These are phyloP conservation scores for Momotus momota DNA, from an alignment of 2,797 vertebrate genomes.

Conservation along the genomic window DNA sequence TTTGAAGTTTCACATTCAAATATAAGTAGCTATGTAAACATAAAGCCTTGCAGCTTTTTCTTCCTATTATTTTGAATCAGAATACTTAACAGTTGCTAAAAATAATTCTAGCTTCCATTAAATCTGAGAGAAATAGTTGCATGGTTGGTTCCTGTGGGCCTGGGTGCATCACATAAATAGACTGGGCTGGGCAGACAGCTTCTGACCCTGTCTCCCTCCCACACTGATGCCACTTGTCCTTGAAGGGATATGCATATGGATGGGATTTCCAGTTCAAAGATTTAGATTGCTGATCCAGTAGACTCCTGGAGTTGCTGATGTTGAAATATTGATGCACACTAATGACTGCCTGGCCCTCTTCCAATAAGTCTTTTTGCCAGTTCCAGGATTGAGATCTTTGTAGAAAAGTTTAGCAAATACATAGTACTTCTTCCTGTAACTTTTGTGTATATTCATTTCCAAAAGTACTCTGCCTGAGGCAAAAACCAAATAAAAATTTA, in stretches of 20 bases:
- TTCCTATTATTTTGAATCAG: neutral
- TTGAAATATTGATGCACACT: neutral
- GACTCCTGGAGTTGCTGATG: neutral
- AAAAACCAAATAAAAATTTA: slow-evolving; percentile 8
- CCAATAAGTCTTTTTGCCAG: neutral
- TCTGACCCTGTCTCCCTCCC: neutral
- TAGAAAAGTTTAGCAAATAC: neutral
- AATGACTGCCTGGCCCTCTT: neutral
- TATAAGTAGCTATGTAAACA: neutral
- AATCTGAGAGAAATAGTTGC: neutral
- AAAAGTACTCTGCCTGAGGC: neutral
- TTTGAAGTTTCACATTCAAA: neutral
- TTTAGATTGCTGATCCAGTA: neutral
- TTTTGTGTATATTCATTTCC: neutral
- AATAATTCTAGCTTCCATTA: neutral
- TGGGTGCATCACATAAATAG: neutral
- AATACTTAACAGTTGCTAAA: neutral
- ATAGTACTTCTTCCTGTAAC: neutral
- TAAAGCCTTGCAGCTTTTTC: neutral
- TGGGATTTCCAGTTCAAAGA: neutral
- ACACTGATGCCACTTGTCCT: neutral
- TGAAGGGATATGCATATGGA: neutral
- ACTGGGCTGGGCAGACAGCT: neutral
- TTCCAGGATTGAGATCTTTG: neutral
- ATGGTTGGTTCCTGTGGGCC: neutral